A percentile compares a stretch with the other conserved stretches of the same genome.
These are phyloP conservation scores for Ellobium chinense DNA, from an alignment of 2,888 invertebrate genomes.

Conservation along the genomic window DNA sequence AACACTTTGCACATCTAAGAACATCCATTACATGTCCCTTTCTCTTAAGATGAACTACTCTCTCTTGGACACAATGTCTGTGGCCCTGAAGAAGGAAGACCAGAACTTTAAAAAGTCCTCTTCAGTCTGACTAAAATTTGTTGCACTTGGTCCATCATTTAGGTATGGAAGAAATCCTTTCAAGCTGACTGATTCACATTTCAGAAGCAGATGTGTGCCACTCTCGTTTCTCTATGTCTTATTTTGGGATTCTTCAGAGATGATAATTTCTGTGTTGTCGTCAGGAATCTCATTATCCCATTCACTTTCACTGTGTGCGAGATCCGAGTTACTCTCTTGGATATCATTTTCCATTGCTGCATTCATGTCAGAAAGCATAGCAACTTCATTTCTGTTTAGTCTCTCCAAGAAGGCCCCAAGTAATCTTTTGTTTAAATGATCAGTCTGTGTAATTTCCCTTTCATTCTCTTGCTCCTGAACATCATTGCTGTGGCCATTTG, in stretches of 20 bases:
- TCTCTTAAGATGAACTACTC: no score
- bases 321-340: slow-evolving; percentile 13
- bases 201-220: no score
- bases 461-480: slow-evolving; percentile 26
- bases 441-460: slow-evolving; percentile 57
- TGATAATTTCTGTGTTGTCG: not conserved
- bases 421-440: slow-evolving; percentile 59
- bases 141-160: no score
- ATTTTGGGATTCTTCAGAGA: not conserved
- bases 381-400: slow-evolving; percentile 52
- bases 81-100: no score
- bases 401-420: slow-evolving; percentile 56
- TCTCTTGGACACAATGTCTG: no score
- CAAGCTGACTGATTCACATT: no score
- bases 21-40: no score
- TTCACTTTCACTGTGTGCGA: not conserved
- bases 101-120: no score
- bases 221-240: no score
- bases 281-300: not conserved
- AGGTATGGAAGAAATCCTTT: no score
- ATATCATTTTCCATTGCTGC: slow-evolving; percentile 33
- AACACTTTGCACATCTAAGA: no score
- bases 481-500: slow-evolving; percentile 12
- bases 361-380: not conserved
- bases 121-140: no score